phyloP scores from a whole-genome alignment of 1,140 invertebrate species.

The Drosophila micromelanica region DNA sequence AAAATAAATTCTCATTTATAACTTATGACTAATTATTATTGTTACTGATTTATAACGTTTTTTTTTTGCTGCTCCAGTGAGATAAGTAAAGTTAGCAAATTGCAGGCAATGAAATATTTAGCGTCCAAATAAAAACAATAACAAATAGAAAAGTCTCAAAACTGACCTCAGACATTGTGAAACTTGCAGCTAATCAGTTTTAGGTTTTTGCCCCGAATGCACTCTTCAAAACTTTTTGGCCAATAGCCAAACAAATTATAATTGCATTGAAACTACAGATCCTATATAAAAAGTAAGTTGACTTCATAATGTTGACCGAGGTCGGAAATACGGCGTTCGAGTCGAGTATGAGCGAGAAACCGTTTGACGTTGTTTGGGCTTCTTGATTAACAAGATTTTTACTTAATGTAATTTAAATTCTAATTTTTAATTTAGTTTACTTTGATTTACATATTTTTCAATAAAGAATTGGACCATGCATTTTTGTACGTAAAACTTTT shows the following conservation, averaged over 20 bases:
- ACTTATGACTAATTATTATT: background rate
- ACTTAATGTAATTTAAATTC: background rate
- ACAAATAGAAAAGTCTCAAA: constrained; percentile 32
- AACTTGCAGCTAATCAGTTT: constrained; percentile 24
- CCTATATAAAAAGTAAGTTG: background rate
- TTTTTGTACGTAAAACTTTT: no score
- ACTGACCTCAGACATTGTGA: constrained; percentile 68
- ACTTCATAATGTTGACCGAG: constrained; percentile 49
- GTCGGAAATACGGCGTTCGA: constrained; percentile 32
- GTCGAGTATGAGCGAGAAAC: background rate
- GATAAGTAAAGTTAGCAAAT: constrained; percentile 35
- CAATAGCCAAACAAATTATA: constrained; percentile 52
- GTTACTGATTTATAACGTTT: background rate
- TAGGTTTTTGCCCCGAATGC: constrained; percentile 3
- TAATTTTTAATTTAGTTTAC: no score
- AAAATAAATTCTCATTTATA: background rate
- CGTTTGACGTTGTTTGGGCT: constrained; percentile 29
- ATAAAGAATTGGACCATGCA: no score
- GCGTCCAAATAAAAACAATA: constrained; percentile 22
- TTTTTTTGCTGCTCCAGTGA: constrained; percentile 5
- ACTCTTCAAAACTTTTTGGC: constrained; percentile 45
- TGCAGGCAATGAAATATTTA: constrained; percentile 25
- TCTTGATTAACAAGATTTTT: background rate
- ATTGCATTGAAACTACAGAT: constrained; percentile 19
- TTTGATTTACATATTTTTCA: no score